Base-by-base conservation (phyloP, 2,113 vertebrate genomes). In the Lethenteron reissneri region DNA sequence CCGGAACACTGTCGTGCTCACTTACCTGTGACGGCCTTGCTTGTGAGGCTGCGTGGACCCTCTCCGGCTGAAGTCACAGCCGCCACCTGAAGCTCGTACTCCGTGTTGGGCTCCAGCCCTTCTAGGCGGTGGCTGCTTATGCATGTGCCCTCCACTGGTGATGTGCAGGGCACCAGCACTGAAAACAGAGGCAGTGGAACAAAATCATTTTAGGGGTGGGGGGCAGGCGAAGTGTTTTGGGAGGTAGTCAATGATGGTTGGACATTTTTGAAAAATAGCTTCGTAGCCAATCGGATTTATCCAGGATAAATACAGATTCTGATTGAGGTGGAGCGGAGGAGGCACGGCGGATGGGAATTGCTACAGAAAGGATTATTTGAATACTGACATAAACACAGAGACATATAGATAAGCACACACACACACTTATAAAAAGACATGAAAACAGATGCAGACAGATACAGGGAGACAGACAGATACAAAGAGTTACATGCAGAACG, bases 11-110 rank as follows among this genome's bases (percentile, higher is more conserved):
- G 5, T 41, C 41, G 60, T 64, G 25, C 25, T 68, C 8, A 68
- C 9, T 68, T 68, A 68, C 64, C 64, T 68, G 64, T 68, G 64
- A 68, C 25, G 64, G 64, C 64, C 25, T 68, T 68, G n/a, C 25
- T 68, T 10, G 25, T n/a, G 64, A 17, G n/a, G 25, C 64, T 68
- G n/a, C 25, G 8, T 68, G 64, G 64, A 11, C 64, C 64, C n/a
- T 68, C 64, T 25, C 64, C 64, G 25, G 64, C 64, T 10, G 10
- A n/a, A 17, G 64, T 68, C 9, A 68, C n/a, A 25, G 64, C 64
- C 11, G 25, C n/a, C n/a, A 68, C 25, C 64, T 25, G n/a, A n/a
- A 68, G n/a, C 9, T 17, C 64, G 25, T 68, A 68, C 64, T 68
- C 64, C 9, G 25, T 25, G 25, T 68, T 25, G n/a, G 64, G 64